A percentile compares a stretch with the other conserved stretches of the same genome.
Evolutionary conservation across 2,888 invertebrate species (phyloP).

Genomic region (Cynaeus angustus): DNA sequence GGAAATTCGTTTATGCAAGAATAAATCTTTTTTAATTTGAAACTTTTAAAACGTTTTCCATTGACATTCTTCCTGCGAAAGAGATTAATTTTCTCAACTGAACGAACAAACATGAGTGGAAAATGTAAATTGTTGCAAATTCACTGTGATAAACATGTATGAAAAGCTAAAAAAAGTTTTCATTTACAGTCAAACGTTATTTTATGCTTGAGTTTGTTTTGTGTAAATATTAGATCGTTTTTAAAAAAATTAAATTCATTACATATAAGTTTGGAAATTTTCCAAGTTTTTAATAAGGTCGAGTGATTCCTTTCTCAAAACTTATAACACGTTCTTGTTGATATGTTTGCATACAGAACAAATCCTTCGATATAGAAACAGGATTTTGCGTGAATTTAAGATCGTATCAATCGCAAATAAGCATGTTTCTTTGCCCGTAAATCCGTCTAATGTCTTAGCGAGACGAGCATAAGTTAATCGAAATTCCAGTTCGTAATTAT

Average conservation of each 20-base stretch:
- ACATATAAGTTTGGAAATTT: too few relatives aligned
- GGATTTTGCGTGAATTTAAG: neutral
- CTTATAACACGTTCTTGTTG: neutral
- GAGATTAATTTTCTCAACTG: neutral
- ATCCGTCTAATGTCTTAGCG: too few relatives aligned
- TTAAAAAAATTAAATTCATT: too few relatives aligned
- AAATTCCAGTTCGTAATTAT: too few relatives aligned
- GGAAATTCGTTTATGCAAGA: conserved; percentile 6
- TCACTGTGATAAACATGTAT: too few relatives aligned
- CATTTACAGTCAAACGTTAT: too few relatives aligned
- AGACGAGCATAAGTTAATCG: too few relatives aligned
- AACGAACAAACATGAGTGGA: neutral
- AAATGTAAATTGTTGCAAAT: neutral
- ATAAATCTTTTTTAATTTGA: conserved; percentile 28
- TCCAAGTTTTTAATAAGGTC: neutral
- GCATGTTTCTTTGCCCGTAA: neutral
- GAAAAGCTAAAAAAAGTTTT: too few relatives aligned
- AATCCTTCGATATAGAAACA: neutral
- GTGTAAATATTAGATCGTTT: too few relatives aligned
- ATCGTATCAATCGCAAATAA: neutral
- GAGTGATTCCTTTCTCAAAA: neutral
- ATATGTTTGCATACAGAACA: neutral
- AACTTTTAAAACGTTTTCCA: conserved; percentile 25
- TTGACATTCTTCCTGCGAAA: conserved; percentile 1
- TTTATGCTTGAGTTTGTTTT: too few relatives aligned